A percentile compares a stretch with the other conserved stretches of the same genome.
Evolutionary conservation across 1,140 invertebrate genomes (phyloP).

Genomic region (Fopius arisanus): DNA sequence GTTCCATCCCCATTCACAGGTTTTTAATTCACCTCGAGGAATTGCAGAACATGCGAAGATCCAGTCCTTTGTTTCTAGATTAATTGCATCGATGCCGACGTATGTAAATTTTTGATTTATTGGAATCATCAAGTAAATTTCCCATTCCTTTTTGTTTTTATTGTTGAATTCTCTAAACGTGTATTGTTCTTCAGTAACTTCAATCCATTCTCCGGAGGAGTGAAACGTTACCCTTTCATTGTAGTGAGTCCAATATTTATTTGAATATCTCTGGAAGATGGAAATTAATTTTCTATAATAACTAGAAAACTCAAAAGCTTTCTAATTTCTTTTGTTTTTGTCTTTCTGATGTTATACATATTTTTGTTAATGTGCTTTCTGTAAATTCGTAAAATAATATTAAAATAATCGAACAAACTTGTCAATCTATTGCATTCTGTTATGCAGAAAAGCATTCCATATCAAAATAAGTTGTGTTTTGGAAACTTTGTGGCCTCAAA

Average conservation of each 20-base stretch:
- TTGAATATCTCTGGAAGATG: conserved; percentile 15
- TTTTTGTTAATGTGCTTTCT: too few relatives aligned
- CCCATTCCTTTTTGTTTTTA: conserved; percentile 29
- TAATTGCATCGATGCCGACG: conserved; percentile 67
- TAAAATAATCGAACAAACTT: background rate
- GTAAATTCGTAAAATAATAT: too few relatives aligned
- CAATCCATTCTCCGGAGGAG: conserved; percentile 61
- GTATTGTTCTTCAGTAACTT: conserved; percentile 59
- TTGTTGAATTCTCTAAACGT: conserved; percentile 32
- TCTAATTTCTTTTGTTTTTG: too few relatives aligned
- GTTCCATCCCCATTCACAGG: conserved; percentile 70
- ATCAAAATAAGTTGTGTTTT: too few relatives aligned
- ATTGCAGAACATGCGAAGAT: conserved; percentile 73
- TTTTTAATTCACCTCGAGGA: background rate
- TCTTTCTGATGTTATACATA: too few relatives aligned
- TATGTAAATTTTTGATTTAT: conserved; percentile 55
- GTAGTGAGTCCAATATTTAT: conserved; percentile 46
- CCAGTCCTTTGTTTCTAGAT: conserved; percentile 75
- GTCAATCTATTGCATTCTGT: background rate
- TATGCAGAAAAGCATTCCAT: background rate
- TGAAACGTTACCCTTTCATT: conserved; percentile 46
- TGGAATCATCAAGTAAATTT: conserved; percentile 70
- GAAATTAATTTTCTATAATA: too few relatives aligned
- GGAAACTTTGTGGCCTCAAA: too few relatives aligned
- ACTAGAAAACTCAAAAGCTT: too few relatives aligned